These are phyloP conservation scores for Platysternon megacephalum DNA, from an alignment of 2,113 vertebrate genomes.

Conservation along the genomic window DNA sequence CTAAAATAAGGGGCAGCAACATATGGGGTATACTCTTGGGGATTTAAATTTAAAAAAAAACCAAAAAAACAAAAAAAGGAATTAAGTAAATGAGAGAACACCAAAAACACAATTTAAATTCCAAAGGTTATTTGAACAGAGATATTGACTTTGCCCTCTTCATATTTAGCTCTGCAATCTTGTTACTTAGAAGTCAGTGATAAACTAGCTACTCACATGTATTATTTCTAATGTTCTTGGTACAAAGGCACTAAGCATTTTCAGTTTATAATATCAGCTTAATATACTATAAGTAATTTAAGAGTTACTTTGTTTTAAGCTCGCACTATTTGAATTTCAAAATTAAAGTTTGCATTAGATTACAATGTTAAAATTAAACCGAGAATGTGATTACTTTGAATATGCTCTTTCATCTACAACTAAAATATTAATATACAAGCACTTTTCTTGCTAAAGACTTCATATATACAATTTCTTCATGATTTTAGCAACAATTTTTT, in stretches of 20 bases:
- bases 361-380: not conserved
- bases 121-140: not conserved
- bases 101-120: conserved; percentile 83
- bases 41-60: conserved; percentile 55
- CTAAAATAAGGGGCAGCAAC: conserved; percentile 89
- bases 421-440: not conserved
- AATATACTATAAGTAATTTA: not conserved
- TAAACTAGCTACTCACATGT: not conserved
- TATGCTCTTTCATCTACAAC: not conserved
- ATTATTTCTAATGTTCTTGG: not conserved
- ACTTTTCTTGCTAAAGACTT: not conserved
- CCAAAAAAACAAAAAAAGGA: conserved; percentile 77
- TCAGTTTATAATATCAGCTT: not conserved
- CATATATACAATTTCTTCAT: not conserved
- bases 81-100: conserved; percentile 94
- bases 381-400: not conserved
- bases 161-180: not conserved
- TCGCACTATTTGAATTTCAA: not conserved
- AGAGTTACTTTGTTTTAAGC: not conserved
- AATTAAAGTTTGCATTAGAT: not conserved
- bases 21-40: conserved; percentile 92
- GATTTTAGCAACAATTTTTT: not conserved
- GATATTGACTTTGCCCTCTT: not conserved
- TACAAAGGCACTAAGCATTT: not conserved
- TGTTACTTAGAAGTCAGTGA: not conserved